Base-by-base conservation (phyloP, 2,888 invertebrate species). In the Gryllus longicercus region DNA sequence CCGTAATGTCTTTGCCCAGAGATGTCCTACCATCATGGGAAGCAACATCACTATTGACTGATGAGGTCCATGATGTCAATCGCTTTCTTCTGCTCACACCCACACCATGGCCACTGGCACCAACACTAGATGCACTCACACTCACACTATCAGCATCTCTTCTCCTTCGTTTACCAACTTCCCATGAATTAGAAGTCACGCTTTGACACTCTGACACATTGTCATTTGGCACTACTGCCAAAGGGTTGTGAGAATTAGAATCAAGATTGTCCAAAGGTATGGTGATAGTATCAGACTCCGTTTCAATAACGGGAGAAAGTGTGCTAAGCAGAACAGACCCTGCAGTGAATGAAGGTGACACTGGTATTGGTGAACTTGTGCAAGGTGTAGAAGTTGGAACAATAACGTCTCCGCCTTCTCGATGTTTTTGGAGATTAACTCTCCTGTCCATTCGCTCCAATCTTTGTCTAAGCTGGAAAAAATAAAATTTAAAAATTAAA, bases 381-480 rank as follows among this genome's bases (percentile, higher is more conserved):
- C 79, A 74, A 18, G 51, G 76, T 16, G 51, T 75, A 76, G 78
- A 38, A 51, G 76, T 51, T 79, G 80, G 78, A 74, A 77, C 51
- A 50, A 75, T 79, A 25, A 75, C 51, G 16, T 81, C 81, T 74
- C 79, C 79, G 11, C 80, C 82, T 81, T 83, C 82, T n/a, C 82
- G 82, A 51, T 82, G 83, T 80, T 89, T 88, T 81, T 89, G 89
- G 79, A 88, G 86, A 76, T 87, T 87, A 23, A 90, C 88, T 83
- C 92, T 89, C 84, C 91, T 90, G 85, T 93, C 93, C 89, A 92
- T 91, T 83, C 92, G 91, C 85, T 91, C 91, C 85, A 94, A 86
- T 82, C 91, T 91, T 83, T 90, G 88, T 85, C 91, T 91, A 82
- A 93, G 88, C 93, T 93, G 88, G 38, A 38, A 38, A 38, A 38